Conservation (phyloP, 2,888 invertebrate genomes). For the Campaea margaritaria region DNA sequence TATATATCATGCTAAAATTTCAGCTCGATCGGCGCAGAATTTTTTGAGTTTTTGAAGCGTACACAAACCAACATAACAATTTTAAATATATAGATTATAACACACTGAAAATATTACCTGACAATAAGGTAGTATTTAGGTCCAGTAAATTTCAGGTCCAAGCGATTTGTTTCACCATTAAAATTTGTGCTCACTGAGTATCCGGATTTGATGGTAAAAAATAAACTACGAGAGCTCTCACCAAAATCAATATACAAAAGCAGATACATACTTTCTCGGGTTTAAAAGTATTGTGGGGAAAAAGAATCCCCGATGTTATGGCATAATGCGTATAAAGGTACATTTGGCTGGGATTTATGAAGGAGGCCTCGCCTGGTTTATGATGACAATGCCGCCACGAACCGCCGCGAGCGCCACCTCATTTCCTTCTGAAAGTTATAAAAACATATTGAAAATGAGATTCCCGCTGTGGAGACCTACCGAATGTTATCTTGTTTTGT, state of each 20-base stretch:
- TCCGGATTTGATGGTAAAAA: slow-evolving; percentile 17
- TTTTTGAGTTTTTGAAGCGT: too few relatives aligned
- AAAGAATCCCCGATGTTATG: slow-evolving; percentile 72
- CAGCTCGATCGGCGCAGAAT: too few relatives aligned
- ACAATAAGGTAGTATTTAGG: too few relatives aligned
- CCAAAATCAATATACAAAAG: slow-evolving; percentile 40
- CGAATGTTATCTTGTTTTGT: slow-evolving; percentile 83
- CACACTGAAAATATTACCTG: too few relatives aligned
- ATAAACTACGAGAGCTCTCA: slow-evolving; percentile 13
- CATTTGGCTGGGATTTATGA: slow-evolving; percentile 82
- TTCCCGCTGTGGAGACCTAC: slow-evolving; percentile 76
- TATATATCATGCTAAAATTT: too few relatives aligned
- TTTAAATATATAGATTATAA: too few relatives aligned
- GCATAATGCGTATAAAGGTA: slow-evolving; percentile 83
- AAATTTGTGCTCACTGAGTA: background rate
- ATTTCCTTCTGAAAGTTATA: slow-evolving; percentile 85
- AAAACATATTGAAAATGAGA: slow-evolving; percentile 86
- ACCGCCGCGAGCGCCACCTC: slow-evolving; percentile 80
- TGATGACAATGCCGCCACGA: slow-evolving; percentile 79
- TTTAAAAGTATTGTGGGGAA: slow-evolving; percentile 72
- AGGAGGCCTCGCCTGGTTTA: slow-evolving; percentile 81
- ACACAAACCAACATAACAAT: too few relatives aligned
- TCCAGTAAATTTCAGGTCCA: background rate
- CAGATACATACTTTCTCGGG: slow-evolving; percentile 65
- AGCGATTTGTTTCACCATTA: background rate